These are phyloP conservation scores for Chloropsis hardwickii DNA, from an alignment of 2,113 vertebrate genomes.

Conservation along the genomic window DNA sequence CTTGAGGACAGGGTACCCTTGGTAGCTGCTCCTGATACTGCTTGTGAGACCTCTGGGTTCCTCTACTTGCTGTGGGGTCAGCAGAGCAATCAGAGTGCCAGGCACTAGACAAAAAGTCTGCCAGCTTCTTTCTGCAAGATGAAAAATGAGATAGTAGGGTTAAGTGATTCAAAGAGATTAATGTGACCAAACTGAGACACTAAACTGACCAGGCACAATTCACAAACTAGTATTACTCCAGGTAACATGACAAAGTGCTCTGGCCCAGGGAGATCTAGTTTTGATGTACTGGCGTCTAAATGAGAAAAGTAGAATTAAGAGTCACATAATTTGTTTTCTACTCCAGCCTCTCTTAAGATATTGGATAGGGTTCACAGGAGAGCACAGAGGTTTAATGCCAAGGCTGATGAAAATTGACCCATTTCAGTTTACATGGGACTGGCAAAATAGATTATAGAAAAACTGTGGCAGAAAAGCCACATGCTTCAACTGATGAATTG, in stretches of 20 bases:
- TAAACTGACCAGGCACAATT: conserved; percentile 11
- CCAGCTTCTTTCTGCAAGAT: conserved; percentile 1
- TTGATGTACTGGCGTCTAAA: conserved; percentile 4
- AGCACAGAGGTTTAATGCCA: background rate
- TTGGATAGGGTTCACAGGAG: background rate
- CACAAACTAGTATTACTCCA: background rate
- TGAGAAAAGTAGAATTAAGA: conserved; percentile 6
- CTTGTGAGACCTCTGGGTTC: background rate
- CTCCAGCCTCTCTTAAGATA: background rate
- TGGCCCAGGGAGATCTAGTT: background rate
- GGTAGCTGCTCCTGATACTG: background rate
- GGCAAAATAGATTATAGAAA: background rate
- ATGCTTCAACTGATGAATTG: background rate
- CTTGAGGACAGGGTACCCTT: background rate
- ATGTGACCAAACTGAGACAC: background rate
- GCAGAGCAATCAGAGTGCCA: background rate
- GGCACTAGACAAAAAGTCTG: background rate
- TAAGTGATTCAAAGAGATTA: conserved; percentile 22
- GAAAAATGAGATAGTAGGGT: conserved; percentile 5
- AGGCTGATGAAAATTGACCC: background rate
- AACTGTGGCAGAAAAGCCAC: background rate
- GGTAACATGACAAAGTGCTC: background rate
- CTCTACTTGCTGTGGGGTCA: background rate
- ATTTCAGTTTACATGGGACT: background rate
- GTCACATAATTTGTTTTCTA: conserved; percentile 3